Evolutionary conservation across 2,113 vertebrate genomes (phyloP), one percentile per base, ranked within the genome.

Genomic region (Pachycephala philippinensis): DNA sequence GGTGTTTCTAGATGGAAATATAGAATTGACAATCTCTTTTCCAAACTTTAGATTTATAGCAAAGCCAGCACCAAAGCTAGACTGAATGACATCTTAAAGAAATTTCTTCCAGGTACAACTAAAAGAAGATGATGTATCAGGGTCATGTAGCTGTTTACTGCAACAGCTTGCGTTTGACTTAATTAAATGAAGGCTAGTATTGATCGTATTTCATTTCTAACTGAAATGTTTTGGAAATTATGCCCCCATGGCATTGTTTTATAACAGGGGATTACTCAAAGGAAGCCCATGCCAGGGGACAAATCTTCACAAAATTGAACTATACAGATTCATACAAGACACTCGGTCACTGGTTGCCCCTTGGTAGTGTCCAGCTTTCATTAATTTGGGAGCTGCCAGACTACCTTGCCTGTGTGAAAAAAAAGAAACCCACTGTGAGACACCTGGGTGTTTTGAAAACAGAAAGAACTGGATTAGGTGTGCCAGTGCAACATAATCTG

Each of bases 81-180:
- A n/a, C 26, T 65, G 60, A 77, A n/a, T 60, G 21, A 50, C 2
- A 27, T 74, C 47, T 76, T 44, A 56, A 80, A 84, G 59, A 80
- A 39, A 53, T 37, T 56, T 42, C 71, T 93, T 80, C 12, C 37
- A 85, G 75, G 23, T 54, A 72, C 30, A 77, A 42, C 17, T 84
- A 49, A 57, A 84, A 74, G 47, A 93, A 87, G 87, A 18, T 93
- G 39, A 87, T 54, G 47, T 23, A 45, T 21, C 44, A 76, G 27
- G 28, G 45, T 80, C 56, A 85, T 10, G 15, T 63, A 94, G 64
- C 75, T 83, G 15, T 59, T 92, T 65, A 56, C 39, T 69, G 49
- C 54, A 90, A 63, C 54, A 95, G 44, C 85, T 89, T 91, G 81
- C 52, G 42, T 87, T 95, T 65, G 53, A 76, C 91, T 97, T 88